A percentile compares a stretch with the other conserved stretches of the same genome.
These are phyloP conservation scores for Anisognathus igniventris DNA, from an alignment of 2,797 vertebrate genomes.

Conservation along the genomic window DNA sequence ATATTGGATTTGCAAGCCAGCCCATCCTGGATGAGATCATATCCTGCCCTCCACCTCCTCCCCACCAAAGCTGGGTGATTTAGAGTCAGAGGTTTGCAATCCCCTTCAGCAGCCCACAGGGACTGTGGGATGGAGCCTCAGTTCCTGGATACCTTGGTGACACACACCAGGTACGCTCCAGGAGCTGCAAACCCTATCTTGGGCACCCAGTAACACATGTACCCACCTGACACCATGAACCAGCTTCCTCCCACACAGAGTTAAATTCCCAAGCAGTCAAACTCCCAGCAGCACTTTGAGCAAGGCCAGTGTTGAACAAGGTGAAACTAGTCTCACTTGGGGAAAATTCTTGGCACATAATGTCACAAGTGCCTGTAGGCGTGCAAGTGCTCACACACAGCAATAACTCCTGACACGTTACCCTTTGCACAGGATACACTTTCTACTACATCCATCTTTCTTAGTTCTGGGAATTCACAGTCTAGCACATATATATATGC, in stretches of 20 bases:
- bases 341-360: background rate
- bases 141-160: background rate
- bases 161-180: background rate
- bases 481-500: background rate
- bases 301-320: background rate
- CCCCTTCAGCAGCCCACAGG: background rate
- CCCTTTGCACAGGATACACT: background rate
- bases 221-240: background rate
- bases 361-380: background rate
- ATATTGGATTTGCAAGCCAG: background rate
- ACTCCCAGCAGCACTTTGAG: background rate
- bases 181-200: background rate
- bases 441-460: background rate
- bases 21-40: background rate
- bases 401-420: rapidly evolving
- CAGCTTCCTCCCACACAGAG: background rate
- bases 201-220: background rate
- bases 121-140: background rate
- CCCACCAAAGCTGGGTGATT: background rate
- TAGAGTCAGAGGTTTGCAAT: background rate
- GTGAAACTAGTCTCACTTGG: background rate
- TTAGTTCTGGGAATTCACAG: background rate
- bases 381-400: background rate
- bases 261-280: background rate
- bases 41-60: background rate